Evolutionary conservation across 53 echinoderm and acorn worm genomes (phyloP), one percentile per base, ranked within the genome.

Genomic region (Temnopleurus reevesii): DNA sequence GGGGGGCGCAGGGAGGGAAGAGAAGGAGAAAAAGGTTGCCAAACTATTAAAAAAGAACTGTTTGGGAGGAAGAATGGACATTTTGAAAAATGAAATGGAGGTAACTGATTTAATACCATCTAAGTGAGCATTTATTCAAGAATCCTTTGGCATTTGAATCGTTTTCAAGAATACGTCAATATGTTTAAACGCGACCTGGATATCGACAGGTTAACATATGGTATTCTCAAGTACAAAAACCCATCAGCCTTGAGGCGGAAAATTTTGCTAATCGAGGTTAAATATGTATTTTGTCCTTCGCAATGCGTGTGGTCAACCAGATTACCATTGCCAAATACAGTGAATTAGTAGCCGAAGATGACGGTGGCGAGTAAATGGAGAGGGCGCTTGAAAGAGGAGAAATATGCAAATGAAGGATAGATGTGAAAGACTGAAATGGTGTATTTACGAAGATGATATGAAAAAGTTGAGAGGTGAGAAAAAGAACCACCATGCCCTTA

Each of bases 191-290:
- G 34, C 34, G 63, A 63, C 63, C 63, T 31, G 13, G 63, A 63
- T 63, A 13, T 63, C 13, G 34, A 18, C 4, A 3, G 63, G 18
- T 30, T 63, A 63, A 33, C 13, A 34, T 71, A 71, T 5, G 43
- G 38, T 38, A 19, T 5, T 38, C 23, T 36, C 71, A 71, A 41
- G 71, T 43, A 21, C n/a, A 71, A 1, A 43, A 71, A 71, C 71
- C 41, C 71, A 71, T 71, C 71, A 71, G 71, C 71, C 36, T 71
- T 71, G 7, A 71, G 41, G 71, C 71, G 21, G 38, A 71, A 41
- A n/a, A 41, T n/a, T 41, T 4, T 18, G 8, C 36, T 23, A 38
- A 71, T 71, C 15, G 21, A 41, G 71, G 71, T 41, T 71, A 71
- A 71, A 71, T 38, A 71, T 71, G 71, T 71, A 71, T 71, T 71